phyloP scores from a whole-genome alignment of 2,888 invertebrate species.

The Lacanobia wlatinum region DNA sequence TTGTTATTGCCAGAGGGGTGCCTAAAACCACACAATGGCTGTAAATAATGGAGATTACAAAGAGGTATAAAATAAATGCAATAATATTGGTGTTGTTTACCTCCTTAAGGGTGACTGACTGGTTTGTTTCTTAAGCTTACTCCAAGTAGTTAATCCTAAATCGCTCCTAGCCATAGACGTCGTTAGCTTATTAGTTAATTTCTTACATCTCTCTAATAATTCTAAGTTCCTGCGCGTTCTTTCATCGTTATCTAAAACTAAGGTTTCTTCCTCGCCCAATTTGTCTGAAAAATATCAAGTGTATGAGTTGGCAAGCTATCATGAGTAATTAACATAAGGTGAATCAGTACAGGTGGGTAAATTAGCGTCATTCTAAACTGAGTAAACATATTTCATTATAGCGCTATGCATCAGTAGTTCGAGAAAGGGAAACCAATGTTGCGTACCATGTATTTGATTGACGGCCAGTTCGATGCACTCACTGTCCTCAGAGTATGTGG shows the following conservation, averaged over 20 bases:
- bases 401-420: conserved; percentile 52
- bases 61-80: neutral
- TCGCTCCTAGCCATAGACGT: conserved; percentile 97
- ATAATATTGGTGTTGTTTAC: conserved; percentile 75
- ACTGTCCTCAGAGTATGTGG: conserved; percentile 96
- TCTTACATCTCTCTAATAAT: conserved; percentile 90
- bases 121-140: conserved; percentile 94
- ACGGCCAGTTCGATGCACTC: conserved; percentile 91
- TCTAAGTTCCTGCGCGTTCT: conserved; percentile 91
- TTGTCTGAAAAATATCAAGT: conserved; percentile 84
- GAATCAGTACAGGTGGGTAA: conserved; percentile 70
- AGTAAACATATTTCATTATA: conserved; percentile 76
- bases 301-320: conserved; percentile 74
- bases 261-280: conserved; percentile 84
- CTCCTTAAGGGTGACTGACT: conserved; percentile 92
- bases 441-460: conserved; percentile 89
- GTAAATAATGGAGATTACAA: neutral
- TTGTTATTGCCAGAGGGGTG: conserved; percentile 95
- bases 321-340: conserved; percentile 71
- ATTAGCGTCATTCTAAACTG: conserved; percentile 66
- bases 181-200: conserved; percentile 91
- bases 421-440: conserved; percentile 42
- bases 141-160: conserved; percentile 97
- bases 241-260: conserved; percentile 88
- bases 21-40: conserved; percentile 78